phyloP scores from a whole-genome alignment of 2,888 invertebrate genomes.

The Eilema griseolum region DNA sequence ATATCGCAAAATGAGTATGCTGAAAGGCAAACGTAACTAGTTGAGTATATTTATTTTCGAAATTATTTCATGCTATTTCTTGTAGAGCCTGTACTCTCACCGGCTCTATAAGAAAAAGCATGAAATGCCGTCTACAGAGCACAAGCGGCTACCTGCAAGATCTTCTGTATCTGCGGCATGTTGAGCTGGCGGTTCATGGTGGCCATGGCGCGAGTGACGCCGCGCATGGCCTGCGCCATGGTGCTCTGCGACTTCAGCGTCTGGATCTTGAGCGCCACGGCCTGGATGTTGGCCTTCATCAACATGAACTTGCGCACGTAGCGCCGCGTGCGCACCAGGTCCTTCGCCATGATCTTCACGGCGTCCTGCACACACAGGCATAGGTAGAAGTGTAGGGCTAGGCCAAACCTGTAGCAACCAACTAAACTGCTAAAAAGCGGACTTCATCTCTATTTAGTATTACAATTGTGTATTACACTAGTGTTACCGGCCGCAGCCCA shows the following conservation, averaged over 20 bases:
- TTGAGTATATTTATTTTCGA: too few relatives aligned
- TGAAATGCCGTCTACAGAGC: too few relatives aligned
- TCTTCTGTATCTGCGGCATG: constrained; percentile 99
- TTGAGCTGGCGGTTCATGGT: constrained; percentile 99
- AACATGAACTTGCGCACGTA: constrained; percentile 99
- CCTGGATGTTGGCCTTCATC: constrained; percentile 99
- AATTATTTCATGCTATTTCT: too few relatives aligned
- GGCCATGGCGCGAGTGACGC: constrained; percentile 99
- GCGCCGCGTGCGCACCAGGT: constrained; percentile 97
- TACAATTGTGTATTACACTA: background rate
- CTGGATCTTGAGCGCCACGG: constrained; percentile 98
- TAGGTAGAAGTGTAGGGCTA: too few relatives aligned
- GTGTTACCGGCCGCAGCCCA: background rate
- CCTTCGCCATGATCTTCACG: constrained; percentile 99
- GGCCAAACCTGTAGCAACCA: too few relatives aligned
- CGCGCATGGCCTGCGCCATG: constrained; percentile 99
- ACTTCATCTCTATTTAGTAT: too few relatives aligned
- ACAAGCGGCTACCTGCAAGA: constrained; percentile 80
- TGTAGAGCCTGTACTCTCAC: too few relatives aligned
- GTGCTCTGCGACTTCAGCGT: constrained; percentile 99
- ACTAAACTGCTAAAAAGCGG: background rate
- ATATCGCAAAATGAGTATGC: too few relatives aligned
- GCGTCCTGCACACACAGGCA: constrained; percentile 92
- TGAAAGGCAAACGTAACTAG: too few relatives aligned
- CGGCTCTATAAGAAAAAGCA: too few relatives aligned